phyloP scores from a whole-genome alignment of 2,113 vertebrate species.

The Pachypanchax playfairii region DNA sequence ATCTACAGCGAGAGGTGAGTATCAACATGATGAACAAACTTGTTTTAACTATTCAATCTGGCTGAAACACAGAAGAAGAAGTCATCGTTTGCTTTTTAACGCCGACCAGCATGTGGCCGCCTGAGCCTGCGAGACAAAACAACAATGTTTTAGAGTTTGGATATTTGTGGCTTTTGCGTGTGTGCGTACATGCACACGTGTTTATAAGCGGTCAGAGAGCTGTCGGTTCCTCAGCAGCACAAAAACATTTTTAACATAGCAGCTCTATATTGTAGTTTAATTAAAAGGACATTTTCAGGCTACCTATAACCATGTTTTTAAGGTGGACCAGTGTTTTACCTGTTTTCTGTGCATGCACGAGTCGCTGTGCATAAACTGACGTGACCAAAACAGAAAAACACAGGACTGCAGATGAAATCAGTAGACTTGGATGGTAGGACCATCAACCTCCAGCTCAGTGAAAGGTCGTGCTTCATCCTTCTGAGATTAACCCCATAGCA shows the following conservation, averaged over 20 bases:
- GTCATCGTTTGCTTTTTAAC: constrained; percentile 95
- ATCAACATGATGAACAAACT: background rate
- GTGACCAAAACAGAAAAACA: too few relatives aligned
- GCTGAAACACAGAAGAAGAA: constrained; percentile 87
- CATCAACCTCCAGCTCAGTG: constrained; percentile 92
- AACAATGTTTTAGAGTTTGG: background rate
- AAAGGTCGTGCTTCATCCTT: constrained; percentile 89
- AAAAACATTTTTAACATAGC: too few relatives aligned
- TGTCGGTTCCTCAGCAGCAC: constrained; percentile 89
- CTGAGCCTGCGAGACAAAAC: constrained; percentile 82
- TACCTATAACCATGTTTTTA: too few relatives aligned
- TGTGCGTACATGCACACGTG: too few relatives aligned
- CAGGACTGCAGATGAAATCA: too few relatives aligned
- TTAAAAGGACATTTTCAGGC: too few relatives aligned
- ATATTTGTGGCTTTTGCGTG: background rate
- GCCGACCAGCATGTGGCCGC: constrained; percentile 99
- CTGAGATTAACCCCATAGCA: too few relatives aligned
- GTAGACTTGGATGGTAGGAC: constrained; percentile 26
- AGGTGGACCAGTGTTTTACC: too few relatives aligned
- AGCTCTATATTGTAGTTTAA: too few relatives aligned
- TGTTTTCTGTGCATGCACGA: too few relatives aligned
- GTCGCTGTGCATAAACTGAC: too few relatives aligned
- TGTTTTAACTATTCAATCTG: background rate
- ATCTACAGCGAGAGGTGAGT: constrained; percentile 77
- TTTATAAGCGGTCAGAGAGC: constrained; percentile 93